Evolutionary conservation across 2,888 invertebrate species (phyloP).

Genomic region (Nomada goodeniana): DNA sequence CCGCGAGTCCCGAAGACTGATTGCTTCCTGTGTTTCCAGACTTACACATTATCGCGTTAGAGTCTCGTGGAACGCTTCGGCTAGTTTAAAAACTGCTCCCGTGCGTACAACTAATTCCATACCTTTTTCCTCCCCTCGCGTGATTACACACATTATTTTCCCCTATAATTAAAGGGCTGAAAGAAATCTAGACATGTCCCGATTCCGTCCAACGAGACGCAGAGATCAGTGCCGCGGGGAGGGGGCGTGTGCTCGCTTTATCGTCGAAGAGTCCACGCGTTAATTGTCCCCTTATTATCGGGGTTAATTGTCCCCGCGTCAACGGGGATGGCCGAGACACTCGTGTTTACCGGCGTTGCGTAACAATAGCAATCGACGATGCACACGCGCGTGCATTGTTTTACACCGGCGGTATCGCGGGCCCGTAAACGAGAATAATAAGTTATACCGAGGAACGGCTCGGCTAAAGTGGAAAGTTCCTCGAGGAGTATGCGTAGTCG

Average conservation of each 20-base stretch:
- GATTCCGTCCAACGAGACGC: too few relatives aligned
- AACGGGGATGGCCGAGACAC: background rate
- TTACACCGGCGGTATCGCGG: conserved; percentile 2
- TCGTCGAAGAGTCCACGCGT: background rate
- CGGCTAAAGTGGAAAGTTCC: conserved; percentile 58
- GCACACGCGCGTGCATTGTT: conserved; percentile 26
- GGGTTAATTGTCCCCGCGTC: conserved; percentile 15
- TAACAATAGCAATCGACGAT: conserved; percentile 41
- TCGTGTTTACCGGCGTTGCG: background rate
- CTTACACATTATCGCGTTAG: conserved; percentile 20
- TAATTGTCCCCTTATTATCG: conserved; percentile 7
- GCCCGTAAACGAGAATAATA: conserved; percentile 33
- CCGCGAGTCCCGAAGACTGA: conserved; percentile 17
- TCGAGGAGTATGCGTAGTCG: conserved; percentile 11
- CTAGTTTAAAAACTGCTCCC: background rate
- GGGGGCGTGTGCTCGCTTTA: too few relatives aligned
- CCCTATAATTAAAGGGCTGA: too few relatives aligned
- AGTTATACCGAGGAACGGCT: conserved; percentile 42
- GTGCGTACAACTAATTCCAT: conserved; percentile 1
- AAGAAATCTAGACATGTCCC: too few relatives aligned
- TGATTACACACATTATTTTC: background rate
- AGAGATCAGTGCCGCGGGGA: too few relatives aligned
- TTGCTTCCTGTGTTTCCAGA: conserved; percentile 34
- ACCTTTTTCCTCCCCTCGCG: background rate
- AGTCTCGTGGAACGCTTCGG: background rate